Evolutionary conservation across 2,888 invertebrate genomes (phyloP), one percentile per base, ranked within the genome.

Genomic region (Eristalinus aeneus): DNA sequence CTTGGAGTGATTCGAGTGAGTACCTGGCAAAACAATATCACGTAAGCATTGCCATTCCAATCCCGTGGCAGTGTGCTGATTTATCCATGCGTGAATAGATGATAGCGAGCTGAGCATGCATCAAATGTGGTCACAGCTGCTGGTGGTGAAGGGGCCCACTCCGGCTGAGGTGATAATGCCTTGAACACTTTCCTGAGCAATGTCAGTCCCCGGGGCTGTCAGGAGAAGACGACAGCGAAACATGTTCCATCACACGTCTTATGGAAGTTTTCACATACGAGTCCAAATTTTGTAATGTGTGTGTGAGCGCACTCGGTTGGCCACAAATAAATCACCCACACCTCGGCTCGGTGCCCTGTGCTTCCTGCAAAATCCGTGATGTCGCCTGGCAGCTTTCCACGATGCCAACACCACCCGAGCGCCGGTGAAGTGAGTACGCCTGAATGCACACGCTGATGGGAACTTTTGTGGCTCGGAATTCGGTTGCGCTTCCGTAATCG

Each of bases 81-180:
- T 71, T 79, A 84, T 61, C 61, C 80, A 75, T 65, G 80, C 79
- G 84, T 84, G 79, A 84, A 75, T 61, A 67, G 80, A 63, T 56
- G 80, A 84, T 75, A 84, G 60, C 80, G 54, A 36, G 54, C 31
- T 53, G 56, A 53, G 77, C 36, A 73, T 78, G 73, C 78, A 65
- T 20, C 63, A 36, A 78, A 69, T 74, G 46, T 31, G 56, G 64
- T 72, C 68, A 53, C 67, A 67, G 77, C 69, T 65, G 34, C 46
- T 60, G 39, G 31, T 27, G 58, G 34, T 64, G 68, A 60, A n/a
- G 11, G 67, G 67, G 67, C 67, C 60, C 31, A 12, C 53, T 34
- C 36, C 39, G 65, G 71, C 68, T 60, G 34, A 68, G 65, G 46
- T 27, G 72, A 71, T 80, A 79, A 79, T 74, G 58, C 68, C 22